A percentile compares a stretch with the other conserved stretches of the same genome.
These are phyloP conservation scores for Rotaria magnacalcarata DNA, from an alignment of 2,888 invertebrate species.

Conservation along the genomic window DNA sequence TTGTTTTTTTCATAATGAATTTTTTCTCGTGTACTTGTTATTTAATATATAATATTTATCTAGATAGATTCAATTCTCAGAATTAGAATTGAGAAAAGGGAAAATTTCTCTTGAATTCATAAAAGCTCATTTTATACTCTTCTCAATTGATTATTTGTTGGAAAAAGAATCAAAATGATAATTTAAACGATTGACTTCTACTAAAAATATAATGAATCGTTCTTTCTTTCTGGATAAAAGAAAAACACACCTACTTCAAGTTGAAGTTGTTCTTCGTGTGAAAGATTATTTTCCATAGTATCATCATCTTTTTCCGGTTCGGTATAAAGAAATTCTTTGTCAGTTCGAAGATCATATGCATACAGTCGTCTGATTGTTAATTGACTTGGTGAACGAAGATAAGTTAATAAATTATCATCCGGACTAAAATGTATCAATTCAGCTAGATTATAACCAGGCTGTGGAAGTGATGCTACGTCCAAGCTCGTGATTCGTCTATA, in stretches of 20 bases:
- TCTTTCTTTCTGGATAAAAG: not conserved
- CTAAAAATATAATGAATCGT: too few relatives aligned
- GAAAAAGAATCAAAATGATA: too few relatives aligned
- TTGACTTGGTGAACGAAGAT: not conserved
- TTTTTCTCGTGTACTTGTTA: too few relatives aligned
- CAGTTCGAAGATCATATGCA: not conserved
- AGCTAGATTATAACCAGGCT: constrained; percentile 30
- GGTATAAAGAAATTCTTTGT: not conserved
- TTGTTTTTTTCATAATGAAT: too few relatives aligned
- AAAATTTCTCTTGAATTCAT: too few relatives aligned
- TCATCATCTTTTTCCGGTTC: not conserved
- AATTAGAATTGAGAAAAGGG: too few relatives aligned
- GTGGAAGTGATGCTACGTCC: constrained; percentile 13
- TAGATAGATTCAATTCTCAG: too few relatives aligned
- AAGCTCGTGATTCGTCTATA: not conserved
- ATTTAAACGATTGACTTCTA: too few relatives aligned
- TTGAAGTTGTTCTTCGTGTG: not conserved
- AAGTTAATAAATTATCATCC: not conserved
- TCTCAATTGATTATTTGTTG: too few relatives aligned
- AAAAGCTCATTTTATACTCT: too few relatives aligned
- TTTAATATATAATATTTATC: too few relatives aligned
- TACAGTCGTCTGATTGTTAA: not conserved
- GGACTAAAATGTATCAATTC: constrained; percentile 2
- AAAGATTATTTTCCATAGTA: not conserved
- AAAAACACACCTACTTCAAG: constrained; percentile 15